Evolutionary conservation across 2,888 invertebrate genomes (phyloP).

Genomic region (Noctua pronuba): DNA sequence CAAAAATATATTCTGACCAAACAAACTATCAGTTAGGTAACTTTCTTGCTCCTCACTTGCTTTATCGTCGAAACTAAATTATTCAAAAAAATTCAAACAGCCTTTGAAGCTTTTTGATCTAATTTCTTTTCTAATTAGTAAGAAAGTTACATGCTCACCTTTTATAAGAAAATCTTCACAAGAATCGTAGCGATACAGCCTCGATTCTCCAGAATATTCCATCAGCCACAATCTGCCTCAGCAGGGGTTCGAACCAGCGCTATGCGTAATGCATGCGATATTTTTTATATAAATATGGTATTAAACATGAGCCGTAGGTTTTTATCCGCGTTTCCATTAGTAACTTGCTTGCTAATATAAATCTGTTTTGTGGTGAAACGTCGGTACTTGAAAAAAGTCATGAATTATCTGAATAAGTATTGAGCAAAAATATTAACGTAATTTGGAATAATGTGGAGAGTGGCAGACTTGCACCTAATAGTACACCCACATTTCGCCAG

Average conservation of each 20-base stretch:
- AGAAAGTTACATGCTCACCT: no score
- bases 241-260: conserved; percentile 72
- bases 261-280: conserved; percentile 78
- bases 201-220: conserved; percentile 50
- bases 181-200: conserved; percentile 33
- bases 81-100: not conserved
- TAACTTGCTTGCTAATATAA: conserved; percentile 46
- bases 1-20: not conserved
- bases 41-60: not conserved
- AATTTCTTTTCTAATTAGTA: not conserved
- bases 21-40: not conserved
- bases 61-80: not conserved
- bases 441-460: not conserved
- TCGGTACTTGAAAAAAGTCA: conserved; percentile 15
- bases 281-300: conserved; percentile 75
- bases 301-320: conserved; percentile 68
- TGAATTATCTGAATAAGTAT: conserved; percentile 2
- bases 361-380: conserved; percentile 42
- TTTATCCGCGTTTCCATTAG: conserved; percentile 67
- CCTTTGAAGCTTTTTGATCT: not conserved
- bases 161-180: not conserved
- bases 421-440: not conserved
- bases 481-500: no score
- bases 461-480: no score
- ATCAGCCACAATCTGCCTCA: conserved; percentile 66